A percentile compares a stretch with the other conserved stretches of the same genome.
These are phyloP conservation scores for Rhinogobio ventralis DNA, from an alignment of 2,797 vertebrate genomes.

Conservation along the genomic window DNA sequence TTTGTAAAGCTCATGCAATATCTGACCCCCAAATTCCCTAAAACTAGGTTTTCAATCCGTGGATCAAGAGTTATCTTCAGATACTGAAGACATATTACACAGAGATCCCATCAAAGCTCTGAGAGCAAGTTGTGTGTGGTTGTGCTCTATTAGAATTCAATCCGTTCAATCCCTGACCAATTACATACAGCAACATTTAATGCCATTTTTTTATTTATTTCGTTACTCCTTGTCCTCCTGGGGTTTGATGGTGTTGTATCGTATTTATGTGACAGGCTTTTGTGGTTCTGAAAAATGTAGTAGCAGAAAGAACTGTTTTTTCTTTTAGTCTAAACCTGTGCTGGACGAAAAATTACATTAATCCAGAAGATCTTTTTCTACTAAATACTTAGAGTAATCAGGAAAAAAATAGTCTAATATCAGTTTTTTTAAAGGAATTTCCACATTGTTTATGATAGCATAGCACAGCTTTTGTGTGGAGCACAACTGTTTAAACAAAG, in stretches of 20 bases:
- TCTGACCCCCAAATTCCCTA: conserved; percentile 3
- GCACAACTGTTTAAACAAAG: conserved; percentile 42
- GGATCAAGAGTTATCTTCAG: conserved; percentile 33
- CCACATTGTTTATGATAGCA: not conserved
- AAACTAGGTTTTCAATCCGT: conserved; percentile 46
- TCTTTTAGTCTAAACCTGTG: not conserved
- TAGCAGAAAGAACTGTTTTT: not conserved
- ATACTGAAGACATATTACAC: conserved; percentile 34
- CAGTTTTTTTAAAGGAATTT: not conserved
- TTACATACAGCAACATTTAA: conserved; percentile 28
- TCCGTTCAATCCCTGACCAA: conserved; percentile 34
- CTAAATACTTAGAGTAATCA: not conserved
- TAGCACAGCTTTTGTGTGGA: conserved; percentile 6
- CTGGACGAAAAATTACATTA: not conserved
- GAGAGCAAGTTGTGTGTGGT: conserved; percentile 17
- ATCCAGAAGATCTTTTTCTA: not conserved
- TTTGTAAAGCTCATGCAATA: not conserved
- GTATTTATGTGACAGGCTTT: conserved; percentile 15
- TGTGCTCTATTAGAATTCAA: conserved; percentile 43
- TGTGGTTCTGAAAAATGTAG: not conserved
- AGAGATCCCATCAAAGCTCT: conserved; percentile 41
- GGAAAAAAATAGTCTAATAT: not conserved
- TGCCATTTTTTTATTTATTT: not conserved
- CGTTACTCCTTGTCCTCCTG: not conserved
- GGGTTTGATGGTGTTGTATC: not conserved